Evolutionary conservation across 2,888 invertebrate species (phyloP).

Genomic region (Phengaris arion): DNA sequence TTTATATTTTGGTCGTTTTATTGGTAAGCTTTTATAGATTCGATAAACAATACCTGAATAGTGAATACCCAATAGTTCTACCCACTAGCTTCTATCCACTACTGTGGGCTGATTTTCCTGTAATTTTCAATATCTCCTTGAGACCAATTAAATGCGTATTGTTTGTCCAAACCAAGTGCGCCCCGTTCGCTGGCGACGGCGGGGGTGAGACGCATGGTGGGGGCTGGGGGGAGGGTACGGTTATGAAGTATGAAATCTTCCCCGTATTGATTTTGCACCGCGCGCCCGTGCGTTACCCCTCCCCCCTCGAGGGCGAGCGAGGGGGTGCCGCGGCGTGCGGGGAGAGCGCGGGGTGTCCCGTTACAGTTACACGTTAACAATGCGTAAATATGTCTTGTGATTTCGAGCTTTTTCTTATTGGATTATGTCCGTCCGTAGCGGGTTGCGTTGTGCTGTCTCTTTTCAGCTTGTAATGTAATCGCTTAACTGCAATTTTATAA

Average conservation of each 20-base stretch:
- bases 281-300: conserved; percentile 26
- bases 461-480: not conserved
- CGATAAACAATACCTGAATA: too few relatives aligned
- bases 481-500: not conserved
- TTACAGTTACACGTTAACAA: conserved; percentile 20
- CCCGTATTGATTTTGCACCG: conserved; percentile 50
- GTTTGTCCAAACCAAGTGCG: not conserved
- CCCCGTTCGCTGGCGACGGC: not conserved
- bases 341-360: not conserved
- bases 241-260: conserved; percentile 55
- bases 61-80: too few relatives aligned
- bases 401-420: not conserved
- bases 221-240: conserved; percentile 29
- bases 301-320: not conserved
- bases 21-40: too few relatives aligned
- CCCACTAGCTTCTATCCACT: too few relatives aligned
- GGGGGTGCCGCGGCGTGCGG: not conserved
- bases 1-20: too few relatives aligned
- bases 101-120: not conserved
- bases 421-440: not conserved
- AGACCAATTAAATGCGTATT: conserved; percentile 17
- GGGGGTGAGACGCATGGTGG: not conserved
- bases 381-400: conserved; percentile 12
- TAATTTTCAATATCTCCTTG: not conserved
- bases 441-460: not conserved